Conservation (phyloP, 1,140 invertebrate genomes). For the Samia ricini region DNA sequence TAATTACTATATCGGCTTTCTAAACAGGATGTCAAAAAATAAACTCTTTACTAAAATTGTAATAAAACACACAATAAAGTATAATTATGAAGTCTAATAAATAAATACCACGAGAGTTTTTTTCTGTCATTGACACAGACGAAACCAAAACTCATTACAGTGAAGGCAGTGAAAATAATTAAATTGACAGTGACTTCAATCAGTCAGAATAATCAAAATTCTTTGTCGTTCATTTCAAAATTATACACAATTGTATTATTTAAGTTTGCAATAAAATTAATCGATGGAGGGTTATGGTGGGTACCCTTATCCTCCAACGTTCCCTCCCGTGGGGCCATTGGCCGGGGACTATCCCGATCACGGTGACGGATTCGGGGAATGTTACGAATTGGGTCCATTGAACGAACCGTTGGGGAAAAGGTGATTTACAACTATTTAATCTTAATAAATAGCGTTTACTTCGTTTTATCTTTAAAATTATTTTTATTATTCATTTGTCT, state of each 20-base stretch:
- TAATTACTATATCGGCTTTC: too few relatives aligned
- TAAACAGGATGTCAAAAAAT: too few relatives aligned
- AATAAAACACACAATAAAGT: too few relatives aligned
- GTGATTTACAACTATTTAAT: background rate
- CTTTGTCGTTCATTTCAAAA: conserved; percentile 7
- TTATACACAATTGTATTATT: background rate
- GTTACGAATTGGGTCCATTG: conserved; percentile 44
- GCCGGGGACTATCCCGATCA: conserved; percentile 50
- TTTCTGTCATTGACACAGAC: background rate
- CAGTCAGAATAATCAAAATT: conserved; percentile 14
- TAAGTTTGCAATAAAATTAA: background rate
- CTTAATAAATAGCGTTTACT: background rate
- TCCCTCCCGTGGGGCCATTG: conserved; percentile 30
- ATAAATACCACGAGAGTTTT: too few relatives aligned
- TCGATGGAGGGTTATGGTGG: conserved; percentile 52
- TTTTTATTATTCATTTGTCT: background rate
- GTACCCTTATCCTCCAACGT: conserved; percentile 40
- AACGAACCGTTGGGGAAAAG: conserved; percentile 34
- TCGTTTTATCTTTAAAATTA: background rate
- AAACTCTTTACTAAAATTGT: too few relatives aligned
- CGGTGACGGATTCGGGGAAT: conserved; percentile 58
- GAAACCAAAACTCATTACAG: background rate
- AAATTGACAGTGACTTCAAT: conserved; percentile 43
- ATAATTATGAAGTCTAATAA: too few relatives aligned
- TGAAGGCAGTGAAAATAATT: conserved; percentile 12